phyloP scores from a whole-genome alignment of 2,797 vertebrate genomes.

The Enteromius anoplus region DNA sequence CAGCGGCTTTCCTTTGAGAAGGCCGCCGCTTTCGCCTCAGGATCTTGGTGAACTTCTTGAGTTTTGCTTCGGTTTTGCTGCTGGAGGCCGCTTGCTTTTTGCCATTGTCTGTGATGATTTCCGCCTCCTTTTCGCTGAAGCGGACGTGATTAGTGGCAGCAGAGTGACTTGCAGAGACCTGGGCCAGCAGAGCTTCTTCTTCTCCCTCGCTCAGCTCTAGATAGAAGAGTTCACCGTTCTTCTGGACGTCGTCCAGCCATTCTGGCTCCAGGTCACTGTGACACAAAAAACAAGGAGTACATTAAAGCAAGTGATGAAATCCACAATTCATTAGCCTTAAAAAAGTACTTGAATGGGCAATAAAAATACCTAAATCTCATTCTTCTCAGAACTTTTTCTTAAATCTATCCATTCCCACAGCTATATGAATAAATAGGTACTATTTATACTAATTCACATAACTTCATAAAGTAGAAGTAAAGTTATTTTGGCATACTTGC shows the following conservation, averaged over 20 bases:
- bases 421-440: not conserved
- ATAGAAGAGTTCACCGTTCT: conserved; percentile 95
- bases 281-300: conserved; percentile 22
- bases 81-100: conserved; percentile 67
- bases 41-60: conserved; percentile 86
- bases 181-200: conserved; percentile 82
- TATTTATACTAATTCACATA: not conserved
- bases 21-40: conserved; percentile 81
- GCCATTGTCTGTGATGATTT: conserved; percentile 83
- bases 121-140: conserved; percentile 90
- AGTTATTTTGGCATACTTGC: not conserved
- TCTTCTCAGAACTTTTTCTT: not conserved
- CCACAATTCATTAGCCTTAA: not conserved
- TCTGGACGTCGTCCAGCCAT: conserved; percentile 93
- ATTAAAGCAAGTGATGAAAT: not conserved
- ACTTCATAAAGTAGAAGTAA: not conserved
- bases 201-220: conserved; percentile 93
- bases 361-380: not conserved
- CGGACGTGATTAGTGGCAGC: conserved; percentile 86
- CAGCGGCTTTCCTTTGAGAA: conserved; percentile 73
- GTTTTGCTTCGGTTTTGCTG: conserved; percentile 75
- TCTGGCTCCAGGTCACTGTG: conserved; percentile 92
- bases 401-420: not conserved
- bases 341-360: not conserved
- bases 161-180: conserved; percentile 69